Conservation (phyloP, 1,140 invertebrate genomes). For the Bombyx mandarina region DNA sequence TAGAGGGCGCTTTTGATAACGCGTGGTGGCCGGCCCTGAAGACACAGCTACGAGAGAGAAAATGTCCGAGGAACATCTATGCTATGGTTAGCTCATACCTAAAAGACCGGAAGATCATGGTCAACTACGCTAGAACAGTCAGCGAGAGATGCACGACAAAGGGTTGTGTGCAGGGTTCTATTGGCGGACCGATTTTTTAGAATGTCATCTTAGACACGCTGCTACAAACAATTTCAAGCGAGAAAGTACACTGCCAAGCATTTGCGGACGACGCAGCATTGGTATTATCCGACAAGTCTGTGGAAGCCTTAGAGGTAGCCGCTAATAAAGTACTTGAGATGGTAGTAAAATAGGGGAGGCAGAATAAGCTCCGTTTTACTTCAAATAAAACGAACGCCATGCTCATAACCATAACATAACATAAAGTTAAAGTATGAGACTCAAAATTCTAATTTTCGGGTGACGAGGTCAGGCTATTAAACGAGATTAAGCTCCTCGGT, state of each 20-base stretch:
- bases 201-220: slow-evolving; percentile 12
- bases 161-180: slow-evolving; percentile 9
- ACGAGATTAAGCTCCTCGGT: slow-evolving; percentile 10
- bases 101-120: slow-evolving; percentile 4
- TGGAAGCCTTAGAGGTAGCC: not conserved
- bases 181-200: slow-evolving; percentile 9
- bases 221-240: not conserved
- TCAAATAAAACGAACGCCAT: slow-evolving; percentile 16
- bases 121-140: slow-evolving; percentile 10
- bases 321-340: slow-evolving; percentile 3
- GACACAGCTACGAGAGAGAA: slow-evolving; percentile 6
- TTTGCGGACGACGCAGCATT: not conserved
- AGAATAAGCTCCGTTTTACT: slow-evolving; percentile 14
- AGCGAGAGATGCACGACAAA: slow-evolving; percentile 11
- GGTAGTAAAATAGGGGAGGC: slow-evolving; percentile 6
- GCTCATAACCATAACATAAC: slow-evolving; percentile 9
- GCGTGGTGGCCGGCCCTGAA: slow-evolving; percentile 1
- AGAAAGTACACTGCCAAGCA: slow-evolving; percentile 4
- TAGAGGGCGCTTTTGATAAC: not conserved
- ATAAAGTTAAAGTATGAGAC: slow-evolving; percentile 9
- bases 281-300: not conserved
- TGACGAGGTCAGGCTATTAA: not conserved
- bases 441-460: slow-evolving; percentile 7
- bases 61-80: slow-evolving; percentile 13
- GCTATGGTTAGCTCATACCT: slow-evolving; percentile 8